Evolutionary conservation across 2,888 invertebrate genomes (phyloP), one percentile per base, ranked within the genome.

Genomic region (Drosophila ustulata): DNA sequence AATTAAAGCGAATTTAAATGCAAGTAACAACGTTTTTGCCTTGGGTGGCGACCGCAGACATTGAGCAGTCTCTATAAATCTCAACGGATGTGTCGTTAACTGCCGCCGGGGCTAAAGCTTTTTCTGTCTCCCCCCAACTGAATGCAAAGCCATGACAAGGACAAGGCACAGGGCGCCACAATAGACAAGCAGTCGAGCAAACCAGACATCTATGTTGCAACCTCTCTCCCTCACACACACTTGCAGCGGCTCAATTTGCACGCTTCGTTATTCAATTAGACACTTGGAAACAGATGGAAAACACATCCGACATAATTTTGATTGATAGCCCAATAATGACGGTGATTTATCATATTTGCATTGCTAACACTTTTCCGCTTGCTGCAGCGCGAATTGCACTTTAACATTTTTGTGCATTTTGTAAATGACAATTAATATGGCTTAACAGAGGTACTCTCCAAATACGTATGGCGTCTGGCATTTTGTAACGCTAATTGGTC

Each of bases 281-380:
- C 88, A 90, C 85, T 90, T 58, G 34, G 26, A 46, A 51, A 53
- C 43, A 53, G 53, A 43, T 53, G 53, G 53, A 30, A 53, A 30
- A 30, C 39, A 56, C 52, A 55, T 68, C 72, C 72, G 61, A 78
- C 79, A 81, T 91, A 91, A 92, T 91, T 92, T 88, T 92, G 91
- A 91, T 91, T 91, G 91, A 91, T 92, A 90, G 80, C 76, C 78
- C 86, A 89, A 90, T 91, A 91, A 91, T 90, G 90, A 83, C 80
- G 83, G 90, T 91, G 90, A 92, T 92, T 91, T 90, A 91, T 91
- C 91, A 90, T 87, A 91, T 90, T 91, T 91, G 90, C 89, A 89
- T 37, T 91, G 79, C 70, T 62, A 82, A 74, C 49, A 76, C 51
- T 66, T 56, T 56, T 51, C 32, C 62, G 50, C 41, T 32, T 52